Base-by-base conservation (phyloP, 2,888 invertebrate species). In the Nemoura dubitans region DNA sequence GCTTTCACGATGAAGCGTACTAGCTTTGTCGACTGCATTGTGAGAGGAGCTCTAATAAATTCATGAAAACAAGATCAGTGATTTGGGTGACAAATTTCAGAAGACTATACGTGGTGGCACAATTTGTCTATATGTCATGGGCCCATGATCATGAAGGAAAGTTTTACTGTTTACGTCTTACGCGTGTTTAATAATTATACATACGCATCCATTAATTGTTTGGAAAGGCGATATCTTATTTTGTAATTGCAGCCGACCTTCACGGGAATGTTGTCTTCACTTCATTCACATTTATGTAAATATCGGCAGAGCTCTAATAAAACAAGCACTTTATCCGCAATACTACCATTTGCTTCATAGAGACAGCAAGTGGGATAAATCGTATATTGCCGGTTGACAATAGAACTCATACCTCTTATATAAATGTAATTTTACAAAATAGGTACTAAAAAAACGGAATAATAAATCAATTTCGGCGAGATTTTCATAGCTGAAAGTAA, bases 201-300 rank as follows among this genome's bases (percentile, higher is more conserved):
- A 59, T 59, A n/a, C n/a, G n/a, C n/a, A 59, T 59, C 21, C 14
- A 59, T 3, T 59, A 21, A 59, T 59, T 59, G 59, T 59, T 59
- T 59, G 59, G 21, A 59, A 59, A 59, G 59, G 59, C 59, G 14
- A 59, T 59, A 10, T 59, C 59, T 59, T 21, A 59, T 59, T 59
- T 59, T 59, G 59, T 59, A 21, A 59, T 59, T 59, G 3, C 59
- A 59, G 59, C 2, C 59, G 59, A 59, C 59, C 59, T 59, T 59
- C 59, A 21, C 21, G 59, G 21, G 59, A 59, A 59, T 59, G 59
- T 14, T 59, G 59, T 59, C 59, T 59, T 59, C 16, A 21, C 59
- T 36, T 21, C 59, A 59, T 59, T 59, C 59, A 59, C 59, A 59
- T 59, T 59, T 59, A 59, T 59, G 59, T 59, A 59, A 59, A 59